Evolutionary conservation across 2,888 invertebrate genomes (phyloP).

Genomic region (Phania funesta): DNA sequence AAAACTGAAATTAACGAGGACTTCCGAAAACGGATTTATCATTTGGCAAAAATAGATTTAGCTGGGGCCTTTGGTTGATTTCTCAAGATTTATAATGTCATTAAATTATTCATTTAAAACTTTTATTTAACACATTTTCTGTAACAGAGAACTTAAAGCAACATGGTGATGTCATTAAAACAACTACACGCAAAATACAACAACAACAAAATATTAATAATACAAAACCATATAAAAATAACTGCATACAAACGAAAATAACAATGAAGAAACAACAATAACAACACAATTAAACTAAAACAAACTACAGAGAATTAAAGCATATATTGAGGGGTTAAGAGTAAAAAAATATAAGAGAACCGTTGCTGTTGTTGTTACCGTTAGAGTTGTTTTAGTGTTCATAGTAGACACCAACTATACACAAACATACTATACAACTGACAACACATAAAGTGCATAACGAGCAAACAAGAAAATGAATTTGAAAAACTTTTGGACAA

Average conservation of each 20-base stretch:
- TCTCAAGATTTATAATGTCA: no score
- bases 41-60: no score
- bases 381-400: not conserved
- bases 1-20: no score
- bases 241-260: constrained; percentile 40
- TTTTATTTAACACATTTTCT: constrained; percentile 6
- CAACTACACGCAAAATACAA: not conserved
- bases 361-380: not conserved
- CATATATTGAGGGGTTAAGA: constrained; percentile 46
- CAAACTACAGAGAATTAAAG: constrained; percentile 17
- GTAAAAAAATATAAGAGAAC: constrained; percentile 30
- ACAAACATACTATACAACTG: constrained; percentile 22
- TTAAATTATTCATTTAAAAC: not conserved
- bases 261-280: constrained; percentile 31
- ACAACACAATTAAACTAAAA: constrained; percentile 33
- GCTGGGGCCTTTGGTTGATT: no score
- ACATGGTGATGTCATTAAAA: constrained; percentile 32
- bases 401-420: not conserved
- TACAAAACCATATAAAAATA: constrained; percentile 26
- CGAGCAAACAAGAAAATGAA: constrained; percentile 69
- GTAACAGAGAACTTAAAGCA: not conserved
- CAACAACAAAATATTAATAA: constrained; percentile 13
- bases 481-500: constrained; percentile 66
- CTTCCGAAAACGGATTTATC: no score
- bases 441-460: constrained; percentile 76